Base-by-base conservation (phyloP, 2,113 vertebrate species). In the Elephas maximus region DNA sequence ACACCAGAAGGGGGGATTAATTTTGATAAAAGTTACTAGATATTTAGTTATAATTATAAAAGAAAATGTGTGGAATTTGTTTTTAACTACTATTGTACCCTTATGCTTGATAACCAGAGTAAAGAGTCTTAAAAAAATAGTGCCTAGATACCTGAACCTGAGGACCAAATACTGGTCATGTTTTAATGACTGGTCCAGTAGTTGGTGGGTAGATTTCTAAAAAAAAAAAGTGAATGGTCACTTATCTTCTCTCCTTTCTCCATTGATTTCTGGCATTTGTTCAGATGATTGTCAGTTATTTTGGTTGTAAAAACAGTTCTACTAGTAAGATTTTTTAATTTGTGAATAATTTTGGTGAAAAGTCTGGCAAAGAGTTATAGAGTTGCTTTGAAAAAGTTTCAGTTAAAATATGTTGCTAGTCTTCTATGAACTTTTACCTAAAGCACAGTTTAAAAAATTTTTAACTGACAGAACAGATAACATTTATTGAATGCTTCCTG, bases 81-180 rank as follows among this genome's bases (percentile, higher is more conserved):
- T 87, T 87, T 85, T 82, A 67, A 48, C 11, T 8, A 3, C 20
- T 44, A 3, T 48, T 87, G 26, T 33, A 23, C 6, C 60, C 8
- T 28, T 41, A 2, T 91, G 20, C 96, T 94, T 57, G n/a, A 8
- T 93, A 89, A 33, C 63, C 23, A 37, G 89, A 86, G 5, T 85
- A 79, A n/a, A 33, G 77, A 93, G 30, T 67, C 23, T 2, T 90
- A 88, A 94, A 76, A 79, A 96, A 95, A 90, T 77, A 90, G 15
- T 2, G 17, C 74, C 2, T 9, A 24, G 8, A 21, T 91, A 0
- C 87, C 21, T 77, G 17, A 88, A 60, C 73, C 3, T 81, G 79
- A 77, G 37, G 78, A 91, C 15, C 71, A 63, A 91, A 62, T 20
- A 41, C 21, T 65, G 21, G 41, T 53, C 4, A 6, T 73, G 41